Conservation (phyloP, 2,113 vertebrate species). For the Charadrius vociferus region DNA sequence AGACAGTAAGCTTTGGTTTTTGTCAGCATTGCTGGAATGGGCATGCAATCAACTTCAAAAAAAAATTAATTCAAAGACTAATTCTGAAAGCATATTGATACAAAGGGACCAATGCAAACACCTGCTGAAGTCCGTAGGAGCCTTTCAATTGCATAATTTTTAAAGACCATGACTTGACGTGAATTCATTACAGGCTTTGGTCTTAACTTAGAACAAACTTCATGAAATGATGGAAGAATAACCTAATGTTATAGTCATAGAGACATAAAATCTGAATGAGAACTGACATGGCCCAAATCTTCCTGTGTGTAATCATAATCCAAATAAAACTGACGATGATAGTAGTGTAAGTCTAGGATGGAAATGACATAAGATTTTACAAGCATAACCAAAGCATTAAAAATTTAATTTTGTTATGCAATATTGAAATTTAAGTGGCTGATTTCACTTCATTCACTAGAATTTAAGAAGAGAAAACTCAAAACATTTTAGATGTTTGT, state of each 20-base stretch:
- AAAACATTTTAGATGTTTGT: not conserved
- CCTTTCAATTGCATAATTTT: not conserved
- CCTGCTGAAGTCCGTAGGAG: not conserved
- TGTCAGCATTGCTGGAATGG: not conserved
- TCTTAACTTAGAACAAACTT: not conserved
- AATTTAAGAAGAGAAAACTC: not conserved
- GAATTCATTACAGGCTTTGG: not conserved
- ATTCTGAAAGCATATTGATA: not conserved
- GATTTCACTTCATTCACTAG: not conserved
- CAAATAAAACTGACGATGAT: not conserved
- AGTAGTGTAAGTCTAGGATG: not conserved
- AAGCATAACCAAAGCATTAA: not conserved
- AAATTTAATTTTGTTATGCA: not conserved
- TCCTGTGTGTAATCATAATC: not conserved
- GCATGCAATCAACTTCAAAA: conserved; percentile 8
- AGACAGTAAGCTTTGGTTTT: not conserved
- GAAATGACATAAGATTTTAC: not conserved
- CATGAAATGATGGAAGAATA: not conserved
- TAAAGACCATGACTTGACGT: not conserved
- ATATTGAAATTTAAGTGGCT: not conserved
- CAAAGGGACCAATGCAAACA: not conserved
- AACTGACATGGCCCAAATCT: not conserved
- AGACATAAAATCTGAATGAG: not conserved
- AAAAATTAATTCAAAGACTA: conserved; percentile 17
- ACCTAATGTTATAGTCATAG: not conserved